Percentiles rank a stretch among this genome's conserved stretches.
These are phyloP conservation scores for Apamea epomidion DNA, from an alignment of 2,888 invertebrate species.

Conservation along the genomic window DNA sequence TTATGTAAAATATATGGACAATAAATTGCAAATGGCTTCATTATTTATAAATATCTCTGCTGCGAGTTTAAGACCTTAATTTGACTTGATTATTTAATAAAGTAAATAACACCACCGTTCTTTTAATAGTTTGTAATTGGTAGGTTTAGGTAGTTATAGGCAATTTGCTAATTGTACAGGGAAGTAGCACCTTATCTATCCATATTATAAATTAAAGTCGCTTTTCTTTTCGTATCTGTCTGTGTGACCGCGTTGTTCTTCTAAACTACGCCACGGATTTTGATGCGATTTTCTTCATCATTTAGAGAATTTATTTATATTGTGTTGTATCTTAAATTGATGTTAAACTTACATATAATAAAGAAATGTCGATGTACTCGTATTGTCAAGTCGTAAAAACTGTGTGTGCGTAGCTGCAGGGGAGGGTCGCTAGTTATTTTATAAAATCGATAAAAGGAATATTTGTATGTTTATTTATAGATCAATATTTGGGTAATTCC, in stretches of 20 bases:
- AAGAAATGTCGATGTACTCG: not conserved
- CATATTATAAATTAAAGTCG: not conserved
- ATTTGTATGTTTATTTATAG: conserved; percentile 33
- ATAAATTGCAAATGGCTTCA: conserved; percentile 51
- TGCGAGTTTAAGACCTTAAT: conserved; percentile 36
- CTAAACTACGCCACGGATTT: not conserved
- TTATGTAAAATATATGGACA: conserved; percentile 36
- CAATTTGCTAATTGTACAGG: conserved; percentile 1
- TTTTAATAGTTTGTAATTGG: conserved; percentile 4
- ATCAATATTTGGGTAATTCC: conserved; percentile 29
- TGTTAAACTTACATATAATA: not conserved
- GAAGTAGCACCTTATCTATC: not conserved
- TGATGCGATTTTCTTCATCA: not conserved
- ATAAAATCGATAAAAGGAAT: conserved; percentile 2
- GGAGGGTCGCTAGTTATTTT: not conserved
- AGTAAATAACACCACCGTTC: conserved; percentile 13
- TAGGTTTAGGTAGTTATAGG: conserved; percentile 12
- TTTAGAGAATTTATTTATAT: not conserved
- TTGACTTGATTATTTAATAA: conserved; percentile 32
- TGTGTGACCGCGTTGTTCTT: not conserved
- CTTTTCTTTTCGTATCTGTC: not conserved
- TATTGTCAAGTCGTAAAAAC: not conserved
- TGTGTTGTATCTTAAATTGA: not conserved
- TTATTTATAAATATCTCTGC: conserved; percentile 42
- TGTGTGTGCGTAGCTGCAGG: not conserved